A percentile compares a stretch with the other conserved stretches of the same genome.
phyloP scores from a whole-genome alignment of 2,888 invertebrate species.

The Caenorhabditis sp. region DNA sequence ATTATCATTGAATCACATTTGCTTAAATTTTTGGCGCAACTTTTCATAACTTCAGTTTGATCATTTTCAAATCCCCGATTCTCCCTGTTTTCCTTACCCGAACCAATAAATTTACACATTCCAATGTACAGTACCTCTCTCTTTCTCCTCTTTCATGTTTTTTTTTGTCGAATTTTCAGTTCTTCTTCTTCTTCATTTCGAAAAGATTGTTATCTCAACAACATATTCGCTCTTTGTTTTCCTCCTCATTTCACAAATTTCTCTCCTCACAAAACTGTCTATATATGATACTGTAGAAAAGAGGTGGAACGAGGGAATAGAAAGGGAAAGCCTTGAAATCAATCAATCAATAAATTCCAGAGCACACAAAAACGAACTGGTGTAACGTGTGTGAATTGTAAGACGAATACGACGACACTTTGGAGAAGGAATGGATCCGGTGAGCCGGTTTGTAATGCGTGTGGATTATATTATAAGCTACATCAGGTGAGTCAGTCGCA shows the following conservation, averaged over 20 bases:
- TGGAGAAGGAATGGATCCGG: conserved; percentile 93
- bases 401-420: conserved; percentile 87
- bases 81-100: background rate
- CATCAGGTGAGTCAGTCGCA: conserved; percentile 75
- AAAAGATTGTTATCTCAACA: background rate
- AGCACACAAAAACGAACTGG: conserved; percentile 79
- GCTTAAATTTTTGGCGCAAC: too few species aligned
- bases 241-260: background rate
- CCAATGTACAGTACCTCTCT: background rate
- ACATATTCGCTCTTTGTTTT: background rate
- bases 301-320: background rate
- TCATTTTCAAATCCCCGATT: too few species aligned
- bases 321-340: background rate
- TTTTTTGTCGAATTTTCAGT: background rate
- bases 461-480: conserved; percentile 93
- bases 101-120: background rate
- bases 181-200: background rate
- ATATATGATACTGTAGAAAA: background rate
- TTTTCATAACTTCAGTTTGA: too few species aligned
- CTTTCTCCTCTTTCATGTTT: background rate
- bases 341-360: conserved; percentile 43
- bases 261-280: background rate
- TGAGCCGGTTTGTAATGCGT: conserved; percentile 97
- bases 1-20: too few species aligned
- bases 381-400: conserved; percentile 89